These are phyloP conservation scores for Leuciscus waleckii DNA, from an alignment of 2,797 vertebrate species.

Conservation along the genomic window DNA sequence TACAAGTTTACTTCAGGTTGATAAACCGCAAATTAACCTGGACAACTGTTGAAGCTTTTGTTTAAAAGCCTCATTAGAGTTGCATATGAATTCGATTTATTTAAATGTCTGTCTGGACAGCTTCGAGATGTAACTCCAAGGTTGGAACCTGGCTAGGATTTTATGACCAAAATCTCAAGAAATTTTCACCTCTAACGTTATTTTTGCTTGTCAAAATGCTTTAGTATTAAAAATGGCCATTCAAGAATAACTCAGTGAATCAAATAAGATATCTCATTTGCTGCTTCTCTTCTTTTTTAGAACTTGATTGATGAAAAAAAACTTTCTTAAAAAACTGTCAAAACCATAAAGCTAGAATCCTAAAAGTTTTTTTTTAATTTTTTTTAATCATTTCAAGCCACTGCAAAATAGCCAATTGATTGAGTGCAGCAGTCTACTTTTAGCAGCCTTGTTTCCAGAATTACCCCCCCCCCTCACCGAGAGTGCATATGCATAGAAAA, in stretches of 20 bases:
- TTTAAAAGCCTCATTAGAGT: neutral
- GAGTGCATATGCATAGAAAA: too few species aligned
- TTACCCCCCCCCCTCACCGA: too few species aligned
- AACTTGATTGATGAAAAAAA: too few species aligned
- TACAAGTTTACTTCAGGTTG: conserved; percentile 12
- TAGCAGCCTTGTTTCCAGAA: neutral
- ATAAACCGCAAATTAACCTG: neutral
- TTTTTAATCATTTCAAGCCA: neutral
- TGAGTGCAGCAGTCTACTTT: neutral
- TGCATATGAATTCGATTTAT: neutral
- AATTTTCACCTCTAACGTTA: neutral
- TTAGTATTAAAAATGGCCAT: neutral
- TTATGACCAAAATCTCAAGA: neutral
- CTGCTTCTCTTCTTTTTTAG: too few species aligned
- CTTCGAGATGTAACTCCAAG: neutral
- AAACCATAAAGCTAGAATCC: too few species aligned
- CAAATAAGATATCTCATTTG: too few species aligned
- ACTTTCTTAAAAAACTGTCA: too few species aligned
- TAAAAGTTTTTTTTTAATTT: neutral
- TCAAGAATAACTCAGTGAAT: neutral
- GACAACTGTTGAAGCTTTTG: neutral
- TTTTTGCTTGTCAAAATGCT: neutral
- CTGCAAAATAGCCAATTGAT: neutral
- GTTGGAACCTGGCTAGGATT: neutral
- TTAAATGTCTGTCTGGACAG: neutral